A percentile compares a stretch with the other conserved stretches of the same genome.
Evolutionary conservation across 2,797 vertebrate species (phyloP).

Genomic region (Thaleichthys pacificus): DNA sequence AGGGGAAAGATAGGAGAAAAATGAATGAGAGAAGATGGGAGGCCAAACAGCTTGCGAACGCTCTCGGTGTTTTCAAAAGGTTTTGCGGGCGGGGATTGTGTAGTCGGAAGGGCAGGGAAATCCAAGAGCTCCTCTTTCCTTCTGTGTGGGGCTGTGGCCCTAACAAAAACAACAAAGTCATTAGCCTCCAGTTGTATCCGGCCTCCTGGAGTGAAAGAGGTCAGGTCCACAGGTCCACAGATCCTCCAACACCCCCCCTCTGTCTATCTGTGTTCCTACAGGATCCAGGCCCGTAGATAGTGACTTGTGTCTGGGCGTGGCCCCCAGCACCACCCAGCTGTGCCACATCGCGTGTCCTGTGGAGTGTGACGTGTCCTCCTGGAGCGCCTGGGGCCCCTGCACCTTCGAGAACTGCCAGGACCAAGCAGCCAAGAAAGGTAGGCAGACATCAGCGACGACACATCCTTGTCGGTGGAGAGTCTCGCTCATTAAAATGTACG

Average conservation of each 20-base stretch:
- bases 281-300: conserved; percentile 86
- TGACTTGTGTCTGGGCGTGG: conserved; percentile 78
- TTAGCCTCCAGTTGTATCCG: not conserved
- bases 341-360: conserved; percentile 91
- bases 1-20: not conserved
- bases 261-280: conserved; percentile 47
- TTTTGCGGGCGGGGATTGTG: not conserved
- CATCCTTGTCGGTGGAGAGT: conserved; percentile 16
- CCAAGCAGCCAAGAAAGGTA: conserved; percentile 92
- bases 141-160: not conserved
- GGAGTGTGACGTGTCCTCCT: conserved; percentile 89
- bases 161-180: not conserved
- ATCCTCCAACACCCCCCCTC: not conserved
- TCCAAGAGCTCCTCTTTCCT: not conserved
- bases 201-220: not conserved
- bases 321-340: conserved; percentile 87
- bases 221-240: not conserved
- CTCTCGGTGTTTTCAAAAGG: conserved; percentile 18
- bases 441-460: conserved; percentile 11
- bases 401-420: conserved; percentile 93
- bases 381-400: conserved; percentile 96
- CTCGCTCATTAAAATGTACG: not conserved
- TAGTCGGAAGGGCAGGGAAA: not conserved
- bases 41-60: conserved; percentile 7
- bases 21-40: conserved; percentile 13